These are phyloP conservation scores for Lota lota DNA, from an alignment of 2,113 vertebrate species.

Conservation along the genomic window DNA sequence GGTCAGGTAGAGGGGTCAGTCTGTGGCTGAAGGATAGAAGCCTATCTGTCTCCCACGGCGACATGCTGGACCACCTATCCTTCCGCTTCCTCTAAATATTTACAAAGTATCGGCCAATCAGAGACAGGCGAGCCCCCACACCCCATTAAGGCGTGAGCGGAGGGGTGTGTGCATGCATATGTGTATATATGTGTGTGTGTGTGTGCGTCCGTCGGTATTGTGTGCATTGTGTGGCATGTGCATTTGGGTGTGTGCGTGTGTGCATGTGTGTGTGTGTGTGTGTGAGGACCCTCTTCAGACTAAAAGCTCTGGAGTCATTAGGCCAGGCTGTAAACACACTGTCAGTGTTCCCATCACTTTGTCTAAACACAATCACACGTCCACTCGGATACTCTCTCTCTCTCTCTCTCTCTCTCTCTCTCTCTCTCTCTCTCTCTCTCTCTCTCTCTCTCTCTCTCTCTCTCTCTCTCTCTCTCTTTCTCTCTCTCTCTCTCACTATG, in stretches of 20 bases:
- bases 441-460: background rate
- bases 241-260: slow-evolving; percentile 18
- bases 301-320: slow-evolving; percentile 16
- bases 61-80: slow-evolving; percentile 61
- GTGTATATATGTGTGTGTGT: slow-evolving; percentile 14
- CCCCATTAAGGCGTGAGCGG: slow-evolving; percentile 42
- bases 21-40: slow-evolving; percentile 47
- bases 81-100: slow-evolving; percentile 74
- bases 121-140: slow-evolving; percentile 31
- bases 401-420: no score
- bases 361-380: slow-evolving; percentile 17
- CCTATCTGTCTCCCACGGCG: slow-evolving; percentile 64
- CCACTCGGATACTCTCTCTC: background rate
- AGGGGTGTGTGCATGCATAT: background rate
- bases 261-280: slow-evolving; percentile 8
- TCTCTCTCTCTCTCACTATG: background rate
- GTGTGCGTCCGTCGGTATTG: background rate
- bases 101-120: slow-evolving; percentile 59
- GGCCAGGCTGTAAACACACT: background rate
- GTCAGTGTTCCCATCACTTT: slow-evolving; percentile 2
- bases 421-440: background rate
- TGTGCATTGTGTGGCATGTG: slow-evolving; percentile 17
- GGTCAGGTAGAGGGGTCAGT: slow-evolving; percentile 31
- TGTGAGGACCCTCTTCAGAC: background rate
- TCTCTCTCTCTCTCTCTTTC: background rate